A percentile compares a stretch with the other conserved stretches of the same genome.
Conservation (phyloP, 2,888 invertebrate species). For the Ernsta delagoae region DNA sequence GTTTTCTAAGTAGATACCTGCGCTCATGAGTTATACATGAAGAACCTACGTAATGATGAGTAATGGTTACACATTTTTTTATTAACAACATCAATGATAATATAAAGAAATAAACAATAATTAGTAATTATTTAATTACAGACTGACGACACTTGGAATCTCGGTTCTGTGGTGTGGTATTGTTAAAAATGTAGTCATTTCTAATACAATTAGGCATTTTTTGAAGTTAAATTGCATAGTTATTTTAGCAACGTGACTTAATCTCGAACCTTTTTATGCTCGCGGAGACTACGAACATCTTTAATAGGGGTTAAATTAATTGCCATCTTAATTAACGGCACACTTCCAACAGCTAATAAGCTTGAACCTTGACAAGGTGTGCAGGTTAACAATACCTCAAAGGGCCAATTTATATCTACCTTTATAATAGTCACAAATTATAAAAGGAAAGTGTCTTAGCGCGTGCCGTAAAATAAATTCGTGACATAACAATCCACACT, state of each 20-base stretch:
- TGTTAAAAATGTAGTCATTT: too few relatives aligned
- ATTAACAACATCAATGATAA: too few relatives aligned
- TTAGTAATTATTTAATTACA: too few relatives aligned
- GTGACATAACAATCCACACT: slow-evolving; percentile 37
- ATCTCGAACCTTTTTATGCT: slow-evolving; percentile 21
- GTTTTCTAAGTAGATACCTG: not conserved
- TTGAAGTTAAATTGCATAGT: not conserved
- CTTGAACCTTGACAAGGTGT: slow-evolving; percentile 33
- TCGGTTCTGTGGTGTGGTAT: too few relatives aligned
- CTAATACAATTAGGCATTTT: too few relatives aligned
- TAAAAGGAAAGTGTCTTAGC: not conserved
- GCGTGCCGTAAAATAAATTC: slow-evolving; percentile 27
- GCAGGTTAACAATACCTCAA: slow-evolving; percentile 20
- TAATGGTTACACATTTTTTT: too few relatives aligned
- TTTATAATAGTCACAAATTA: not conserved
- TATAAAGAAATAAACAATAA: too few relatives aligned
- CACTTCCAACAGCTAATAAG: slow-evolving; percentile 46
- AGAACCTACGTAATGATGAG: too few relatives aligned
- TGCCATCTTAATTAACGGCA: slow-evolving; percentile 62
- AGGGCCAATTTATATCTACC: not conserved
- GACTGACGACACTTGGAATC: too few relatives aligned
- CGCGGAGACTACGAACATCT: slow-evolving; percentile 37
- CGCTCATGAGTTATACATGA: not conserved
- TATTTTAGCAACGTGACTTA: not conserved
- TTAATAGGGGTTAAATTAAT: slow-evolving; percentile 80